phyloP scores from a whole-genome alignment of 2,113 vertebrate genomes.

The Neolamprologus sp. region DNA sequence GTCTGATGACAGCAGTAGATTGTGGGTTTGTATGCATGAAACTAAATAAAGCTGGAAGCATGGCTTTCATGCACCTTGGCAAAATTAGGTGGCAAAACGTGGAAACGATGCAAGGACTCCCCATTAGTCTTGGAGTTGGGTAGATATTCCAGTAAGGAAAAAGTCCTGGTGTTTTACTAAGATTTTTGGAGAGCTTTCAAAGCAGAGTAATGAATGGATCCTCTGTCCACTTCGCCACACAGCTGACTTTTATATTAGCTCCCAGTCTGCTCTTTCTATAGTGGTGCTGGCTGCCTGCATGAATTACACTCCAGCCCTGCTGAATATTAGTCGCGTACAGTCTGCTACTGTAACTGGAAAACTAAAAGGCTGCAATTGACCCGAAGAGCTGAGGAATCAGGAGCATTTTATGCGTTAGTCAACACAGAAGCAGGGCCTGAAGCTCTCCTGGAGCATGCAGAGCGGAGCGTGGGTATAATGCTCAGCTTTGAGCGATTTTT shows the following conservation, averaged over 20 bases:
- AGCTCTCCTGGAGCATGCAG: constrained; percentile 18
- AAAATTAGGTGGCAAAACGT: neutral
- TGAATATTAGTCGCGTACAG: constrained; percentile 21
- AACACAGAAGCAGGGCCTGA: neutral
- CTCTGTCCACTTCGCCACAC: constrained; percentile 48
- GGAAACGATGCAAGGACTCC: neutral
- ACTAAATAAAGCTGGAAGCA: neutral
- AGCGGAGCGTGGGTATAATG: neutral
- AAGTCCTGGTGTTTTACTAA: constrained; percentile 20
- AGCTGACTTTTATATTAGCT: constrained; percentile 46
- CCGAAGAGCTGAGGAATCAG: neutral
- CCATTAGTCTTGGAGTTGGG: neutral
- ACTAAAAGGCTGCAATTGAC: constrained; percentile 22
- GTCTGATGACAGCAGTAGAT: neutral
- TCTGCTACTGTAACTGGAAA: constrained; percentile 19
- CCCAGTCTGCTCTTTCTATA: constrained; percentile 7
- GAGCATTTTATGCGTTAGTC: constrained; percentile 22
- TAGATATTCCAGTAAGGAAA: neutral
- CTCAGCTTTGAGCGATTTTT: neutral
- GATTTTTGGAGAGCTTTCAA: constrained; percentile 27
- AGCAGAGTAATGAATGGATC: constrained; percentile 51
- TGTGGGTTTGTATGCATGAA: neutral
- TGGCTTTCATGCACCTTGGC: neutral
- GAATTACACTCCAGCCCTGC: constrained; percentile 9
- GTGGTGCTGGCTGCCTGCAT: constrained; percentile 2